Evolutionary conservation across 2,888 invertebrate species (phyloP).

Genomic region (Callinectes sapidus): DNA sequence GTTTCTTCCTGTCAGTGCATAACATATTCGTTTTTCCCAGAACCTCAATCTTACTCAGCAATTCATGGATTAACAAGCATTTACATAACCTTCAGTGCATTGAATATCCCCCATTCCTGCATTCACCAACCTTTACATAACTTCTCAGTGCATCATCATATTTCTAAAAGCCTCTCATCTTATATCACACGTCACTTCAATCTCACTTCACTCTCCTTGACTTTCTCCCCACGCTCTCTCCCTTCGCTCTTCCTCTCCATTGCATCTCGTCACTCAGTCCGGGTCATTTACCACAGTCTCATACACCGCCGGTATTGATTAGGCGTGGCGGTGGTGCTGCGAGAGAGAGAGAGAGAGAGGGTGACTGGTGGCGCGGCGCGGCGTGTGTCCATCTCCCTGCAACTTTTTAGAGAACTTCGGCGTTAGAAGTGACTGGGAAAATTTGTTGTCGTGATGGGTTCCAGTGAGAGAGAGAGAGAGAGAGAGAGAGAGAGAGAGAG

Average conservation of each 20-base stretch:
- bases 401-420: no score
- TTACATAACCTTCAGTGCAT: no score
- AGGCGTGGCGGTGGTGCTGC: neutral
- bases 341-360: no score
- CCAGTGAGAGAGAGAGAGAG: constrained; percentile 11
- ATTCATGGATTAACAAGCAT: no score
- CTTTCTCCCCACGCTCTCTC: neutral
- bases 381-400: no score
- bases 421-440: no score
- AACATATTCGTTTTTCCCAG: no score
- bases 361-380: neutral
- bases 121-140: neutral
- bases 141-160: neutral
- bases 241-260: neutral
- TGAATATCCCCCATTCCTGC: no score
- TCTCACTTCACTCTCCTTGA: neutral
- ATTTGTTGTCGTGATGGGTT: neutral
- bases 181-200: neutral
- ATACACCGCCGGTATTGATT: neutral
- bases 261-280: neutral
- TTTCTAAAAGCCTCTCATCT: neutral
- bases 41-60: no score
- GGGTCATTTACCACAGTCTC: no score
- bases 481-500: constrained; percentile 20
- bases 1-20: no score